phyloP scores from a whole-genome alignment of 2,888 invertebrate genomes.

The Eupithecia tripunctaria region DNA sequence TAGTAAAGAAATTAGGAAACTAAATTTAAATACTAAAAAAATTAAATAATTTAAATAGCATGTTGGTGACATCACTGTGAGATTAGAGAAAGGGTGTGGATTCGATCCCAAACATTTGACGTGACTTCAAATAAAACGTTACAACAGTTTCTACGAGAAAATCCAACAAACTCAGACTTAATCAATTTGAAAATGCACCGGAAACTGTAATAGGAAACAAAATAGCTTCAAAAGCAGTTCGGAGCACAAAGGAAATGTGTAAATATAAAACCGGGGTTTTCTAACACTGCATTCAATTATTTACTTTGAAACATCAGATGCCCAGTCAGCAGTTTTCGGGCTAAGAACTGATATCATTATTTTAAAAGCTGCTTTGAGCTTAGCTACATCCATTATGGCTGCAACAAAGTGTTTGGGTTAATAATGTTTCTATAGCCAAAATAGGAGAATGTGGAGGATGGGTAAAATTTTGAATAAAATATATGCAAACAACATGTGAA shows the following conservation, averaged over 20 bases:
- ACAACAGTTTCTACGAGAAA: neutral
- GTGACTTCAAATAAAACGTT: neutral
- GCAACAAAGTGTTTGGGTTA: neutral
- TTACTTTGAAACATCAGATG: slow-evolving; percentile 19
- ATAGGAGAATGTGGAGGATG: neutral
- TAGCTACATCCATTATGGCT: neutral
- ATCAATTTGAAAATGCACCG: neutral
- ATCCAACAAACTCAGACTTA: neutral
- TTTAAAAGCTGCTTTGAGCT: neutral
- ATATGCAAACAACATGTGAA: neutral
- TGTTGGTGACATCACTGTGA: neutral
- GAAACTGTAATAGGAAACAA: slow-evolving; percentile 6
- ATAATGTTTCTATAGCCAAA: neutral
- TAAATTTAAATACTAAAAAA: too few species aligned
- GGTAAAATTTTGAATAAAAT: neutral
- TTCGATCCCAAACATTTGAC: neutral
- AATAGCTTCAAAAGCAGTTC: slow-evolving; percentile 21
- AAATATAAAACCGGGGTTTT: slow-evolving; percentile 24
- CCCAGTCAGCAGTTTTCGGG: slow-evolving; percentile 17
- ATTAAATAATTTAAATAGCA: too few species aligned
- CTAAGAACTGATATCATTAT: neutral
- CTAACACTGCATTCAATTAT: slow-evolving; percentile 28
- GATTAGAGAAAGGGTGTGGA: neutral
- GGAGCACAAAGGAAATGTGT: slow-evolving; percentile 28
- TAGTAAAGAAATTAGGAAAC: too few species aligned